Base-by-base conservation (phyloP, 2,113 vertebrate species). In the Colossoma macropomum region DNA sequence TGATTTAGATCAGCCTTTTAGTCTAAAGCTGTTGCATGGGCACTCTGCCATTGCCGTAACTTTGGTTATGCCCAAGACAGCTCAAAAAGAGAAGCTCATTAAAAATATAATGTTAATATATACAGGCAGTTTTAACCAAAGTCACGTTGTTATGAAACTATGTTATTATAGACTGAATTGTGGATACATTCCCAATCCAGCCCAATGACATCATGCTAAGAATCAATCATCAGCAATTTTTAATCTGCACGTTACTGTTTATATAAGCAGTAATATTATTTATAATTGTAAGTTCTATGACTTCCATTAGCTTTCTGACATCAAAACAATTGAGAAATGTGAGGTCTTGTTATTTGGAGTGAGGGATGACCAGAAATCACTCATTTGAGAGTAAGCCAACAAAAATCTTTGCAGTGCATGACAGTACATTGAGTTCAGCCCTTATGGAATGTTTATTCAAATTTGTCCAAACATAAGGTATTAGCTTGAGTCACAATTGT, bases 101-200 rank as follows among this genome's bases (percentile, higher is more conserved):
- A 74, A 77, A 62, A 32, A 4, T 62, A 28, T 78, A 9, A 23
- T 38, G 21, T 38, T 69, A 69, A 66, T 74, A 16, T 68, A 41
- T 70, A 34, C 8, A 19, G 73, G n/a, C 72, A 77, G 12, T 27
- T 83, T 70, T 83, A 86, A 83, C 81, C 77, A 86, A 83, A 83
- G 81, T 80, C 66, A 86, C 65, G 62, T 70, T n/a, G 69, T 41
- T 73, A 75, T 84, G 60, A 86, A 66, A 34, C 68, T 50, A 72
- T 83, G 77, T 76, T 76, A 76, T n/a, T 50, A 66, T 59, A 82
- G 54, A 75, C 34, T 83, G 74, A 83, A 56, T 34, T 52, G 66
- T 66, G 48, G 81, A 30, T 30, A 70, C 70, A 71, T 68, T 80
- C 74, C 45, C 59, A 77, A 59, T 80, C 77, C 77, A 80, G 45